Evolutionary conservation across 2,888 invertebrate genomes (phyloP).

Genomic region (Drosophila rubida): DNA sequence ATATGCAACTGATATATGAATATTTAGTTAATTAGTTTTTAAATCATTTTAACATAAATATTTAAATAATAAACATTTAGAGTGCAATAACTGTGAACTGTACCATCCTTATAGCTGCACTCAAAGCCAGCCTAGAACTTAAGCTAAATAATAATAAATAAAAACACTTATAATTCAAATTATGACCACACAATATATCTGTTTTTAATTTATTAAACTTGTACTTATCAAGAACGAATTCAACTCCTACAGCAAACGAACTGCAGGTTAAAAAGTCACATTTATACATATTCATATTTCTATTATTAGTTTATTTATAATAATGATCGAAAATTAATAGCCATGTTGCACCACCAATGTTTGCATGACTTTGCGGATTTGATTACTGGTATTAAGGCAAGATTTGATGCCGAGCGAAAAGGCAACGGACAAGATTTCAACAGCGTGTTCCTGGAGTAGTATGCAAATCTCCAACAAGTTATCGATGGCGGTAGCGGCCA

Average conservation of each 20-base stretch:
- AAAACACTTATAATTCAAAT: conserved; percentile 3
- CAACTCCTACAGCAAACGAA: not conserved
- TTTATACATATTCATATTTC: not conserved
- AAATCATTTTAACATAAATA: not conserved
- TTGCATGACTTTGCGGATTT: conserved; percentile 92
- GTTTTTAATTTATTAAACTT: conserved; percentile 1
- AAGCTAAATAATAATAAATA: conserved; percentile 5
- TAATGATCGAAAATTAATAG: conserved; percentile 86
- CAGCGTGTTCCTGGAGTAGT: conserved; percentile 94
- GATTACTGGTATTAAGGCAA: conserved; percentile 90
- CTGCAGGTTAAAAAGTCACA: not conserved
- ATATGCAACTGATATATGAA: not conserved
- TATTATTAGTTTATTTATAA: not conserved
- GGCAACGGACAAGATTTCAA: conserved; percentile 90
- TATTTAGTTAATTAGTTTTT: conserved; percentile 20
- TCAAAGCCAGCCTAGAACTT: not conserved
- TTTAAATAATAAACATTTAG: not conserved
- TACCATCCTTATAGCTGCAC: conserved; percentile 14
- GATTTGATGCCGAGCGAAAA: conserved; percentile 93
- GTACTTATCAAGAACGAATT: not conserved
- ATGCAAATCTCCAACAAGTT: conserved; percentile 93
- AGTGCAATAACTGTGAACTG: not conserved
- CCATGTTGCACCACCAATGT: conserved; percentile 93
- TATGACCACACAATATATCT: conserved; percentile 6
- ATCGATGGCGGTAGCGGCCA: conserved; percentile 92